Conservation (phyloP, 2,888 invertebrate species). For the Brassicogethes aeneus region DNA sequence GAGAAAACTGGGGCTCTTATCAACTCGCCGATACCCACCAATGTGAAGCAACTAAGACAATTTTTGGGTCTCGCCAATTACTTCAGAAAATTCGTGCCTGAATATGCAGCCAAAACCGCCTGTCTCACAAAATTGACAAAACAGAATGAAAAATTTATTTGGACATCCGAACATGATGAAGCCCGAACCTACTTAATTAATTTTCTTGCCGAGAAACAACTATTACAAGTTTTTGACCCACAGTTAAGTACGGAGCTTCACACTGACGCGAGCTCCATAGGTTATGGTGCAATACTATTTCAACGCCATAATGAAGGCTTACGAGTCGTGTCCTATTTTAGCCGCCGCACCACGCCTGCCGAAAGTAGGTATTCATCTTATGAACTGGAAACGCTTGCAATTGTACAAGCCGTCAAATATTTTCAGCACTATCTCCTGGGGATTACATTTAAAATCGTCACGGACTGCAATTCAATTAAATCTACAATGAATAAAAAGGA, state of each 20-base stretch:
- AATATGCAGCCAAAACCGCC: slow-evolving; percentile 17
- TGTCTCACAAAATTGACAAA: slow-evolving; percentile 16
- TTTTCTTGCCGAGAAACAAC: slow-evolving; percentile 5
- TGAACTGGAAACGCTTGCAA: no score
- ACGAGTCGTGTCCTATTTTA: slow-evolving; percentile 18
- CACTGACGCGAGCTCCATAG: slow-evolving; percentile 11
- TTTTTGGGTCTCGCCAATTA: slow-evolving; percentile 28
- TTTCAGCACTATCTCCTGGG: no score
- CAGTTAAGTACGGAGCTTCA: slow-evolving; percentile 10
- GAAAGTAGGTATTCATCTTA: no score
- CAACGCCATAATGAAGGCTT: slow-evolving; percentile 11
- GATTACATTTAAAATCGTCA: no score
- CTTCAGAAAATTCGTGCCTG: slow-evolving; percentile 26
- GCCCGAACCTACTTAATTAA: slow-evolving; percentile 6
- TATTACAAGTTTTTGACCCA: slow-evolving; percentile 10
- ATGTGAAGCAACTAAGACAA: slow-evolving; percentile 21
- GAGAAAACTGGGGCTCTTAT: slow-evolving; percentile 21
- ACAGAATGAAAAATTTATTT: slow-evolving; percentile 6
- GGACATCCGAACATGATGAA: slow-evolving; percentile 12
- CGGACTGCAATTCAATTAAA: slow-evolving; percentile 29
- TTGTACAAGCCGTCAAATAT: no score
- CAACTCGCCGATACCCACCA: slow-evolving; percentile 18
- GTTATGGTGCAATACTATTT: slow-evolving; percentile 15
- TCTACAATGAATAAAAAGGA: no score
- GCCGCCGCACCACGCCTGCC: slow-evolving; percentile 12